These are phyloP conservation scores for Heliconius eleuchia DNA, from an alignment of 1,140 invertebrate genomes.

Conservation along the genomic window DNA sequence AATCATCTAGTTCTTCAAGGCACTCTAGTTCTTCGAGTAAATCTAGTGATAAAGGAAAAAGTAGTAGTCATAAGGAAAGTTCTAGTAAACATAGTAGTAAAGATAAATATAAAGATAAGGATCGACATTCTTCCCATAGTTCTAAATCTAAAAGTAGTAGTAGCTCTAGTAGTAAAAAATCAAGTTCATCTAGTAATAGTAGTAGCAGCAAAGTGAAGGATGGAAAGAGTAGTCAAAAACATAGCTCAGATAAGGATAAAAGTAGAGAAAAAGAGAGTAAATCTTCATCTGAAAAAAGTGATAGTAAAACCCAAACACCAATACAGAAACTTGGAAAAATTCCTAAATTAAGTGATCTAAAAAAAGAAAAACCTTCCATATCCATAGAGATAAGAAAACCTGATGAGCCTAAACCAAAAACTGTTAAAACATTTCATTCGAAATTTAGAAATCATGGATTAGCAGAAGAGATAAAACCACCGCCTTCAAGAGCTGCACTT, in stretches of 20 bases:
- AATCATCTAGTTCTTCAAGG: constrained; percentile 80
- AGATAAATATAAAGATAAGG: constrained; percentile 75
- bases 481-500: constrained; percentile 83
- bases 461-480: constrained; percentile 90
- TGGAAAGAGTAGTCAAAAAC: constrained; percentile 42
- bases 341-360: constrained; percentile 85
- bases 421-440: constrained; percentile 93
- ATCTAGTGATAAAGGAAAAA: constrained; percentile 71
- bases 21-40: constrained; percentile 71
- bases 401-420: constrained; percentile 87
- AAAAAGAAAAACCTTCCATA: constrained; percentile 88
- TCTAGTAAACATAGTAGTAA: constrained; percentile 71
- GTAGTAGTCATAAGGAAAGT: constrained; percentile 70
- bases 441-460: constrained; percentile 93
- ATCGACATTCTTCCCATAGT: constrained; percentile 69
- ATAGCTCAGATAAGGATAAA: constrained; percentile 48
- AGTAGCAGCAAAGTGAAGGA: constrained; percentile 54
- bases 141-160: constrained; percentile 68
- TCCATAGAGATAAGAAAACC: constrained; percentile 89
- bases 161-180: constrained; percentile 56
- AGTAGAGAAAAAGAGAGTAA: constrained; percentile 62
- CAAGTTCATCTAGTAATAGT: constrained; percentile 45
- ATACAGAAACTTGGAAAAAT: constrained; percentile 88
- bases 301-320: constrained; percentile 85
- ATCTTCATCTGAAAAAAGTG: constrained; percentile 33